Conservation (phyloP, 2,113 vertebrate genomes). For the Charadrius vociferus region DNA sequence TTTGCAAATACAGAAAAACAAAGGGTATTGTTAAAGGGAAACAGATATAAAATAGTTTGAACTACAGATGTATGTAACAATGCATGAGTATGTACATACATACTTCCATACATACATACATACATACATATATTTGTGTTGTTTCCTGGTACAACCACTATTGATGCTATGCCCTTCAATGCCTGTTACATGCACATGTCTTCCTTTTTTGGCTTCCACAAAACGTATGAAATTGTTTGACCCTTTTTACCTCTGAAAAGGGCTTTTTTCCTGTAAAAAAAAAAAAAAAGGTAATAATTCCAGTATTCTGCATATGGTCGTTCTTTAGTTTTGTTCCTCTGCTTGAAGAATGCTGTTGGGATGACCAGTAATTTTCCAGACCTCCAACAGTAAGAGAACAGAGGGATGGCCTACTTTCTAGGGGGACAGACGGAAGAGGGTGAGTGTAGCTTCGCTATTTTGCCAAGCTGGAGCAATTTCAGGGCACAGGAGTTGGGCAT, state of each 20-base stretch:
- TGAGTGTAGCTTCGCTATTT: background rate
- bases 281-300: background rate
- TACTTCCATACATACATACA: background rate
- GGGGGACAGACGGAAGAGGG: background rate
- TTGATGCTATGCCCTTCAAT: background rate
- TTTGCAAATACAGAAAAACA: background rate
- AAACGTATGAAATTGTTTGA: accelerated
- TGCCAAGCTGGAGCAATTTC: background rate
- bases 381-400: background rate
- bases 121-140: background rate
- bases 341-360: background rate
- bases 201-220: background rate
- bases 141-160: background rate
- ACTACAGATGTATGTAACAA: background rate
- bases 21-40: background rate
- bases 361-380: background rate
- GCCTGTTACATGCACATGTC: accelerated
- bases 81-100: background rate
- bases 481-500: background rate
- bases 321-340: background rate
- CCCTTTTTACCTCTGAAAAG: background rate
- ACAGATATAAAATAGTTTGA: background rate
- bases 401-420: background rate
- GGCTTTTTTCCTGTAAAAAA: background rate
- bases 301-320: background rate